Conservation (phyloP, 1,140 invertebrate genomes). For the Bombus waltoni region DNA sequence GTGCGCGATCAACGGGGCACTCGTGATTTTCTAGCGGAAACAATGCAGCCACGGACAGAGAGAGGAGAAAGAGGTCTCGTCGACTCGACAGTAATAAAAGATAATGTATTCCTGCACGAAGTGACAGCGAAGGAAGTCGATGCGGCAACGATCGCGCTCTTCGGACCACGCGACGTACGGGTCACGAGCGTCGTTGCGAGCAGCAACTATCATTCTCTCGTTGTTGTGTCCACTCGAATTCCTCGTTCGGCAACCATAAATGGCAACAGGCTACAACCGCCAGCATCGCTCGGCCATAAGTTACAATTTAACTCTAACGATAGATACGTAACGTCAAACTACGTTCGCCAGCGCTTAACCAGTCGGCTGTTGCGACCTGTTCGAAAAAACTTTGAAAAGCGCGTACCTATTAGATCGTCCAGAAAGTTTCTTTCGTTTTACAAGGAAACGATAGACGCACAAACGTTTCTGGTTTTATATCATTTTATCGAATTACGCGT, state of each 20-base stretch:
- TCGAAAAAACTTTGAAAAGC: no score
- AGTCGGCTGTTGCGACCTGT: no score
- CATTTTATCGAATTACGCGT: no score
- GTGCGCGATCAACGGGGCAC: conserved; percentile 8
- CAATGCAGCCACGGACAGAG: not conserved
- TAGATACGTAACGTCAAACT: not conserved
- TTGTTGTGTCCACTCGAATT: not conserved
- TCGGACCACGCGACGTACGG: not conserved
- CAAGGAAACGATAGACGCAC: no score
- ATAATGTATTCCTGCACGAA: conserved; percentile 16
- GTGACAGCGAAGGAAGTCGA: conserved; percentile 13
- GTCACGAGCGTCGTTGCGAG: not conserved
- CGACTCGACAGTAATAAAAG: not conserved
- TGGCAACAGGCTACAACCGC: not conserved
- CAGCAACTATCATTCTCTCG: not conserved
- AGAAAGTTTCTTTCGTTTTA: no score
- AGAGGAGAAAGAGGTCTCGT: not conserved
- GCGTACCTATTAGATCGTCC: no score
- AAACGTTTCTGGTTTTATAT: no score
- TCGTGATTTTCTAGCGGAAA: conserved; percentile 20
- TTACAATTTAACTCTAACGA: not conserved
- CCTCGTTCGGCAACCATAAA: not conserved
- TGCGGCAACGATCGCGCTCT: not conserved
- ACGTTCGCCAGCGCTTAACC: no score
- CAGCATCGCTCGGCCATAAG: not conserved